Percentiles rank a stretch among this genome's conserved stretches.
These are phyloP conservation scores for Rhynchonycteris naso DNA, from an alignment of 2,797 vertebrate species.

Conservation along the genomic window DNA sequence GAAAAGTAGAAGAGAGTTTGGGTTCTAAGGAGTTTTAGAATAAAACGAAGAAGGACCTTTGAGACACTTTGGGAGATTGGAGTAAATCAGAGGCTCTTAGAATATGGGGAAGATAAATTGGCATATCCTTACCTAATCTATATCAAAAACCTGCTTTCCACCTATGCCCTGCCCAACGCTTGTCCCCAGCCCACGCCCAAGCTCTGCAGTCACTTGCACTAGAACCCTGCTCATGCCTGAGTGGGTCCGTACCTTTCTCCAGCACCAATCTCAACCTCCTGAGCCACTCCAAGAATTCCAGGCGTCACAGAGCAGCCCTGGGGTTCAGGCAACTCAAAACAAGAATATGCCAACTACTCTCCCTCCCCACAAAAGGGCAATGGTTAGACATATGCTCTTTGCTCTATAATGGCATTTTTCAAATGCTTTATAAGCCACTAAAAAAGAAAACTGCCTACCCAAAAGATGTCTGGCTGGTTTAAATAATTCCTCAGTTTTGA, in stretches of 20 bases:
- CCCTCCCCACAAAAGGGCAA: background rate
- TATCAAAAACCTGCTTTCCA: slow-evolving; percentile 11
- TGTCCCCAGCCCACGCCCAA: background rate
- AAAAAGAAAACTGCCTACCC: slow-evolving; percentile 65
- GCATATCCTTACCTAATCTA: background rate
- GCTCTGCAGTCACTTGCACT: background rate
- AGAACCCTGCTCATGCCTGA: background rate
- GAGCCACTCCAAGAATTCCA: background rate
- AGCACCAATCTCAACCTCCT: background rate
- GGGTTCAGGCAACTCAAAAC: background rate
- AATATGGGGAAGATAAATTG: background rate
- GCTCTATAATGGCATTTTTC: slow-evolving; percentile 60
- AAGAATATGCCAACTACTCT: background rate
- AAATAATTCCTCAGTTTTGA: slow-evolving; percentile 54
- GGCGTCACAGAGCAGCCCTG: background rate
- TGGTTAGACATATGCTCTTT: slow-evolving; percentile 49
- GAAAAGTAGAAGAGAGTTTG: background rate
- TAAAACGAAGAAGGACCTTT: background rate
- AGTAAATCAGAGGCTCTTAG: slow-evolving; percentile 15
- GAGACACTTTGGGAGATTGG: background rate
- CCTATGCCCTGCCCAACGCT: background rate
- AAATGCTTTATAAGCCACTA: slow-evolving; percentile 72
- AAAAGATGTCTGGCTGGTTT: slow-evolving; percentile 59
- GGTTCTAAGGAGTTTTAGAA: slow-evolving; percentile 16
- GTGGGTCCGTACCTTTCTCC: background rate